Evolutionary conservation across 2,113 vertebrate genomes (phyloP).

Genomic region (Oryzias melastigma): DNA sequence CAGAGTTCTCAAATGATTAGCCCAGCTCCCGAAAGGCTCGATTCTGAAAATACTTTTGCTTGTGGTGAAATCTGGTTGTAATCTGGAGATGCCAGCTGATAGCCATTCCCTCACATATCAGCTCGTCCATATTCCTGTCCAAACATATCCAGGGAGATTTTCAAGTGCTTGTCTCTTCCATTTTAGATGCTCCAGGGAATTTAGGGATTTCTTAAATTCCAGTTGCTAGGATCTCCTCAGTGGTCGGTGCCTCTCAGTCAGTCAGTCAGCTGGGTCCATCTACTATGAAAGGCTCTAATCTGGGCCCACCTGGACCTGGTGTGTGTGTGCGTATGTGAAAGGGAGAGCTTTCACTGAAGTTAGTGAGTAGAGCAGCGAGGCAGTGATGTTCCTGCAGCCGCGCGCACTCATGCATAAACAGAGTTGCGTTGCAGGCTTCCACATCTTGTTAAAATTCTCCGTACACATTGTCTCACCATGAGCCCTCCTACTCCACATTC

Average conservation of each 20-base stretch:
- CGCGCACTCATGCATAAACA: slow-evolving; percentile 5
- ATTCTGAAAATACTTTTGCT: no score
- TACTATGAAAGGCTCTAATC: slow-evolving; percentile 64
- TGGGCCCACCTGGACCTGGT: slow-evolving; percentile 60
- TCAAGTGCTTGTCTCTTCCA: slow-evolving; percentile 3
- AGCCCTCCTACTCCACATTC: slow-evolving; percentile 53
- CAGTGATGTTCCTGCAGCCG: slow-evolving; percentile 34
- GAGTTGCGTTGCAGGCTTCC: slow-evolving; percentile 57
- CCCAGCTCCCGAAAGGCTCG: no score
- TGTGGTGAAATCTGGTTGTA: neutral
- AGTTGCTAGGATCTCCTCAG: slow-evolving; percentile 59
- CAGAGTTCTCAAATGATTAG: no score
- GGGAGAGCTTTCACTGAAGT: slow-evolving; percentile 40
- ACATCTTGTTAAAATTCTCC: slow-evolving; percentile 75
- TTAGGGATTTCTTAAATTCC: slow-evolving; percentile 71
- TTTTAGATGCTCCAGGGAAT: slow-evolving; percentile 48
- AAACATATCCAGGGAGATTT: slow-evolving; percentile 13
- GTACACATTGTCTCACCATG: slow-evolving; percentile 42
- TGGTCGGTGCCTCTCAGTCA: slow-evolving; percentile 58
- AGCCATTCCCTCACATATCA: slow-evolving; percentile 18
- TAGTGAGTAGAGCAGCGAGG: slow-evolving; percentile 12
- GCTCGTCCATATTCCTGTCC: slow-evolving; percentile 25
- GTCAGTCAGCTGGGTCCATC: slow-evolving; percentile 66
- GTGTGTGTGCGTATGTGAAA: slow-evolving; percentile 27
- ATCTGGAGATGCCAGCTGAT: slow-evolving; percentile 4